Base-by-base conservation (phyloP, 2,888 invertebrate genomes). In the Volucella inanis region DNA sequence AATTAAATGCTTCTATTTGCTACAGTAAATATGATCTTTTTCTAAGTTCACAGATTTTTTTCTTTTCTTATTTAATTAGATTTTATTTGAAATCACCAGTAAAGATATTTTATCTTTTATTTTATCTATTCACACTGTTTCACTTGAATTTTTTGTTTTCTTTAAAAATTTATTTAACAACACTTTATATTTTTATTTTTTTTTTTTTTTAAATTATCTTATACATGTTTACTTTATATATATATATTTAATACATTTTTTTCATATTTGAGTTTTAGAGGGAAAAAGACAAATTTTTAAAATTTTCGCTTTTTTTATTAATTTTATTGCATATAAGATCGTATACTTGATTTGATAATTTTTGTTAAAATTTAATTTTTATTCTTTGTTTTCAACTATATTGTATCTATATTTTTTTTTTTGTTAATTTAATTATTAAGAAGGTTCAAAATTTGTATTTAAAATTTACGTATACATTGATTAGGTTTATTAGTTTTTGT, bases 391-490 rank as follows among this genome's bases (percentile, higher is more conserved):
- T 76, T 77, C 70, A 79, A 70, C 55, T 78, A 61, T 49, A 61
- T 18, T 71, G 72, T 52, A 64, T 14, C 67, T 68, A 61, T 43
- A 67, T 70, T 65, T 64, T 52, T 62, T 31, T 76, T 59, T 86
- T 45, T 71, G 41, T 59, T 54, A 39, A 39, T 61, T 78, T 57
- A 57, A 54, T 62, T 82, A 31, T 68, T 74, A 64, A 72, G 64
- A 68, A 39, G 65, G 75, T 86, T 76, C 65, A 80, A 87, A 87
- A 87, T 79, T 70, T 84, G 78, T 83, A 81, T 81, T 87, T 86
- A 67, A 72, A 79, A 87, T 89, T 91, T 91, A 91, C 91, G 91
- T 91, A 91, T 91, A 91, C 91, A 89, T 91, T 89, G 90, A 90
- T 91, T 80, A 77, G 68, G 45, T 74, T 79, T 83, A 74, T 80